Evolutionary conservation across 2,888 invertebrate genomes (phyloP).

Genomic region (Entomobrya multifasciata): DNA sequence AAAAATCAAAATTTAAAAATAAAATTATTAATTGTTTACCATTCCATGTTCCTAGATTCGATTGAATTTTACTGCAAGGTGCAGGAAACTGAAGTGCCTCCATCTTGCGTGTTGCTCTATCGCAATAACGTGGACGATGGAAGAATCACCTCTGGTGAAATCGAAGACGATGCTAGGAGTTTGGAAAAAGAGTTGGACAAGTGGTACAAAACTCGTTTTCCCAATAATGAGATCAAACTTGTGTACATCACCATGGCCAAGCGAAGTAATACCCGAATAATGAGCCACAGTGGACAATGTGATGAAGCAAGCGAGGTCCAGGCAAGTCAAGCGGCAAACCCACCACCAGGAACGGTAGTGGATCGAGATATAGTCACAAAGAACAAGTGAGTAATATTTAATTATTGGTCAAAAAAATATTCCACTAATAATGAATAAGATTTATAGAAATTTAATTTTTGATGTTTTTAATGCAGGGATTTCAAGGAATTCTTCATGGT

Average conservation of each 20-base stretch:
- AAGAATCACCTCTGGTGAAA: constrained; percentile 79
- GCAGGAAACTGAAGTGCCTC: background rate
- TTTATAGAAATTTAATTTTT: too few relatives aligned
- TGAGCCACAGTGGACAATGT: constrained; percentile 81
- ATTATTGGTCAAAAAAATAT: too few relatives aligned
- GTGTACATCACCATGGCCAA: constrained; percentile 94
- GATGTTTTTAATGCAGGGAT: too few relatives aligned
- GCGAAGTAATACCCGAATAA: constrained; percentile 91
- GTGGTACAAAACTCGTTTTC: too few relatives aligned
- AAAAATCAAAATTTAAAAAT: too few relatives aligned
- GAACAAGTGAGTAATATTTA: constrained; percentile 30
- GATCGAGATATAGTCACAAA: constrained; percentile 84
- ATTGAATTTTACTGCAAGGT: background rate
- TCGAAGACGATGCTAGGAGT: background rate
- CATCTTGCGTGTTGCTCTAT: constrained; percentile 43
- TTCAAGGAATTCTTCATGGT: constrained; percentile 88
- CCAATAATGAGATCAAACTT: constrained; percentile 84
- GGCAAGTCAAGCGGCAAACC: constrained; percentile 84
- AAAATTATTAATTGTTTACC: too few relatives aligned
- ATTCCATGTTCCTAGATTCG: too few relatives aligned
- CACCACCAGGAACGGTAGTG: constrained; percentile 91
- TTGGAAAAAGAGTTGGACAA: background rate
- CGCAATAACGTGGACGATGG: constrained; percentile 92
- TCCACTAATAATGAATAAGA: too few relatives aligned
- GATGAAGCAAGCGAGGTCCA: background rate